Base-by-base conservation (phyloP, 2,888 invertebrate species). In the Sinopyrophorus schimmeli region DNA sequence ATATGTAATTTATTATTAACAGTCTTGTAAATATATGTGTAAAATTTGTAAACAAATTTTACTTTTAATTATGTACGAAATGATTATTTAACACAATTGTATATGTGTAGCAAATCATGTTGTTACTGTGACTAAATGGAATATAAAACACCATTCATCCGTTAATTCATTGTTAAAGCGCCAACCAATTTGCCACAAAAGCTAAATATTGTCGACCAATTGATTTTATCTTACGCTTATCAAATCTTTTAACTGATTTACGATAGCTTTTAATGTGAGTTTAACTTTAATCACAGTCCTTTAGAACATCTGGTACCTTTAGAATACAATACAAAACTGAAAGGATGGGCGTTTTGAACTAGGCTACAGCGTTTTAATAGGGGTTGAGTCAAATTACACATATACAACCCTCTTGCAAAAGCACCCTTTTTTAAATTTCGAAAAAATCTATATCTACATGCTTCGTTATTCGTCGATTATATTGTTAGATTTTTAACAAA, bases 241-340 rank as follows among this genome's bases (percentile, higher is more conserved):
- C 66, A 59, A 66, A 66, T 66, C 66, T 62, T 63, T 64, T 61
- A 62, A 64, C 61, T 63, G 66, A 67, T 68, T 64, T 63, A 61
- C 65, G 65, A 69, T 68, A 59, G 64, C 68, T 66, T 68, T 69
- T 68, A 69, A 71, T 68, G 64, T 63, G 61, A 69, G 68, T 71
- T 71, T 71, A 71, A 70, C 71, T 71, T 71, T 70, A 72, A 72
- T 72, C 71, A 71, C 62, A 62, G 65, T 66, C 65, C 66, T 65
- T 61, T 57, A 43, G 66, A 70, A 69, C 72, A 71, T 72, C 72
- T 71, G 72, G 69, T 72, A 67, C 67, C 60, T 59, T 60, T 58
- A 42, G 54, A 57, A 53, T 58, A 66, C 65, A 66, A 63, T 63
- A 58, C 61, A 37, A 51, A 54, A 57, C 54, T 57, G 55, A 57